phyloP scores from a whole-genome alignment of 2,113 vertebrate genomes.

The Macrotus californicus region DNA sequence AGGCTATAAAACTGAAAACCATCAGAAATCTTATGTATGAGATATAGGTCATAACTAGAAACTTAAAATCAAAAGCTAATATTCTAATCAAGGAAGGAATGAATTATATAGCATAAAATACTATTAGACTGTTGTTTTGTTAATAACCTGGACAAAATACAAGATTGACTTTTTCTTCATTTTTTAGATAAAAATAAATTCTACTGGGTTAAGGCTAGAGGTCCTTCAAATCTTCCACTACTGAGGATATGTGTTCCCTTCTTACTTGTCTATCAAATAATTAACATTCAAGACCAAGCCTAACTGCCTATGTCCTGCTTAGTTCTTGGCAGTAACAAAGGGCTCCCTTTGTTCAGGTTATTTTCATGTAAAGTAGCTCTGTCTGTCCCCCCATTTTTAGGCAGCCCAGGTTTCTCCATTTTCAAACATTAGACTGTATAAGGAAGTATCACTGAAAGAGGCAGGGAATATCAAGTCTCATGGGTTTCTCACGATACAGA shows the following conservation, averaged over 20 bases:
- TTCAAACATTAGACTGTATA: neutral
- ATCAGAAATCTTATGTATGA: neutral
- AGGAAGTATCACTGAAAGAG: neutral
- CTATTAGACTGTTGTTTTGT: neutral
- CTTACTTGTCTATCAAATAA: constrained; percentile 37
- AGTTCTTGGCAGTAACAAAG: neutral
- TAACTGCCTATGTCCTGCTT: neutral
- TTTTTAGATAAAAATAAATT: constrained; percentile 33
- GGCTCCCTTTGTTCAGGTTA: neutral
- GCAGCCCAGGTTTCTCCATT: neutral
- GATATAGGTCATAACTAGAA: neutral
- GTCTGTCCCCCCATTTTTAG: neutral
- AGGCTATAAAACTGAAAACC: neutral
- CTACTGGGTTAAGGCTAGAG: neutral
- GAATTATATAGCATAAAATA: neutral
- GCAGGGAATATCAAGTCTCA: neutral
- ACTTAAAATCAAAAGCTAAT: constrained; percentile 7
- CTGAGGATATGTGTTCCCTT: neutral
- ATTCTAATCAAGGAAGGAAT: constrained; percentile 2
- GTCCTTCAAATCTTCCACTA: neutral
- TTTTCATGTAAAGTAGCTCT: constrained; percentile 36
- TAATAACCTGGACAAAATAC: neutral
- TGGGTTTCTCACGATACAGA: neutral
- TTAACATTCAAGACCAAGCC: constrained; percentile 62
- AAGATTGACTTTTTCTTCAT: constrained; percentile 12